Evolutionary conservation across 2,888 invertebrate genomes (phyloP).

Genomic region (Stomorhina lunata): DNA sequence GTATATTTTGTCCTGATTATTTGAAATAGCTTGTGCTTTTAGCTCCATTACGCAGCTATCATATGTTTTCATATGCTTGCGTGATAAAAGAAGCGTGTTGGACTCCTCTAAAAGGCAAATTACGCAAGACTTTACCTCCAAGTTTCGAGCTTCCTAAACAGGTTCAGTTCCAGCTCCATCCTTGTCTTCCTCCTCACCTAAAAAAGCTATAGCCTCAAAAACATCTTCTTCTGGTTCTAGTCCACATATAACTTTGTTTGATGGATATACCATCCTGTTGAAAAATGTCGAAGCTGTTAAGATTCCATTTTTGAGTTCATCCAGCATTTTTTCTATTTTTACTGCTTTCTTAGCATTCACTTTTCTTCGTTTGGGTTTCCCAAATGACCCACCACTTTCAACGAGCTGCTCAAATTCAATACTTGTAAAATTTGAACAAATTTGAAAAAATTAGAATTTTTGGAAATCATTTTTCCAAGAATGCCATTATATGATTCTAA

Average conservation of each 20-base stretch:
- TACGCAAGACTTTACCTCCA: background rate
- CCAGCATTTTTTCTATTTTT: background rate
- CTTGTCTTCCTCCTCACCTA: background rate
- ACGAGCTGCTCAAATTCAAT: background rate
- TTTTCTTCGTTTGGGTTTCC: background rate
- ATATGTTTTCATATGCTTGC: background rate
- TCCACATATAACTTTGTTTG: background rate
- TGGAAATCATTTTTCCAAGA: background rate
- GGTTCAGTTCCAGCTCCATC: background rate
- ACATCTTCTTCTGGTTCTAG: background rate
- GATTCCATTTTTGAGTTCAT: background rate
- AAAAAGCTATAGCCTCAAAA: background rate
- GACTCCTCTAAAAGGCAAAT: background rate
- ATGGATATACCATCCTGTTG: background rate
- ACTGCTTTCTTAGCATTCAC: background rate
- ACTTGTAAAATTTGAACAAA: background rate
- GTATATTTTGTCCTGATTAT: background rate
- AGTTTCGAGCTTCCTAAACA: background rate
- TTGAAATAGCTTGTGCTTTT: background rate
- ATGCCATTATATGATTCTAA: conserved; percentile 8
- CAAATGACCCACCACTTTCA: background rate
- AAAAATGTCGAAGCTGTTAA: background rate
- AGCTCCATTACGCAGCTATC: background rate
- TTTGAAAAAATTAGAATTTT: background rate
- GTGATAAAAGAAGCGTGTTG: background rate